Conservation (phyloP, 2,797 vertebrate genomes). For the Hippocampus kuda region DNA sequence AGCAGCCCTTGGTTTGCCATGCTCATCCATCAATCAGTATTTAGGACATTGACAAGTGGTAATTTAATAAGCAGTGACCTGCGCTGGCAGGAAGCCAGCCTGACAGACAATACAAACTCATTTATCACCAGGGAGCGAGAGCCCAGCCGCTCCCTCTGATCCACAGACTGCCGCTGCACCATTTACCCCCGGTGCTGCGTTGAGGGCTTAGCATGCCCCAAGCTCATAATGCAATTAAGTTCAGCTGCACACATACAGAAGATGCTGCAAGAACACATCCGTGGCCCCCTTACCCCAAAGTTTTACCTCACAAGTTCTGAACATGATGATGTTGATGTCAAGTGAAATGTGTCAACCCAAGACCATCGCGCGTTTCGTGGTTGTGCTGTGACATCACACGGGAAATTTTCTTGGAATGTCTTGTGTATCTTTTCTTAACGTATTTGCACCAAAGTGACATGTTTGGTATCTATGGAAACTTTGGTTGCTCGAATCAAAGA, state of each 20-base stretch:
- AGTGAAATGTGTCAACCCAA: conserved; percentile 17
- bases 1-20: conserved; percentile 81
- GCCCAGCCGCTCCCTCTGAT: conserved; percentile 48
- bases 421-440: neutral
- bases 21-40: conserved; percentile 96
- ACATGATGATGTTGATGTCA: conserved; percentile 8
- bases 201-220: conserved; percentile 18
- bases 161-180: conserved; percentile 54
- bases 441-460: conserved; percentile 5
- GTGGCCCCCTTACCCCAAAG: conserved; percentile 3
- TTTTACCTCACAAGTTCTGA: conserved; percentile 23
- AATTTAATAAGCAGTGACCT: conserved; percentile 97
- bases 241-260: conserved; percentile 14
- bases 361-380: conserved; percentile 13
- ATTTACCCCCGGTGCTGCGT: conserved; percentile 29
- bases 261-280: conserved; percentile 11
- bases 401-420: conserved; percentile 17
- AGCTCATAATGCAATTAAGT: conserved; percentile 23
- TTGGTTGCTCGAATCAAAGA: neutral
- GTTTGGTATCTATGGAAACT: conserved; percentile 21
- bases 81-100: conserved; percentile 87
- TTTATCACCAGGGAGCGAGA: conserved; percentile 74
- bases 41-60: conserved; percentile 96
- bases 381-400: conserved; percentile 29
- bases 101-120: conserved; percentile 96